Evolutionary conservation across 2,113 vertebrate species (phyloP), one percentile per base, ranked within the genome.

Genomic region (Silurus meridionalis): DNA sequence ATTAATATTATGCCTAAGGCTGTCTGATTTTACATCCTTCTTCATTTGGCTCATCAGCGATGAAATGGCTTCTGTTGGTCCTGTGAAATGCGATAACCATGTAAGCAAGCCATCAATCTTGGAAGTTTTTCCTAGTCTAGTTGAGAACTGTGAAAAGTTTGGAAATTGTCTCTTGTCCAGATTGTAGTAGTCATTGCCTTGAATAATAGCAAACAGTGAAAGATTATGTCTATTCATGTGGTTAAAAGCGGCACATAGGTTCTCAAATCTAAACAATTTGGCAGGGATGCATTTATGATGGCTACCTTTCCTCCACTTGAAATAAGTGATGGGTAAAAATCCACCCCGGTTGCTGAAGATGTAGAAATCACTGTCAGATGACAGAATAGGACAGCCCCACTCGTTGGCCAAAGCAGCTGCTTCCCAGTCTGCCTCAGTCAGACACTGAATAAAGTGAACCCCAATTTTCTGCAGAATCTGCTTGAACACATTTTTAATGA

Each of bases 301-400:
- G 0, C 25, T 77, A 55, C 87, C 3, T 0, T 88, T 87, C 89
- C 50, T 63, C 97, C 97, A 98, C n/a, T 91, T 90, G 90, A 99
- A 97, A 64, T 94, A 87, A 14, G 60, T 86, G 21, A 95, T 74
- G 0, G 96, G 96, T 89, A 96, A 93, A 88, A 96, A 93, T 0
- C 97, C 97, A 23, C 23, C 92, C 1, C 89, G 90, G 55, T 97
- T 89, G 61, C 95, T 92, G 88, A 97, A 98, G 77, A 97, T 93
- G 89, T 91, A 97, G 84, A 99, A 99, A 91, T 98, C 97, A 71
- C 96, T 97, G 86, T 97, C 96, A 0, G 91, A 89, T 0, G 97
- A 96, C 2, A 98, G 92, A 13, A 98, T 94, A 0, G 97, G 96
- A 74, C 97, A 98, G 25, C 88, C 83, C 97, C 97, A 97, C 28